Base-by-base conservation (phyloP, 2,888 invertebrate genomes). In the Tupiocoris notatus region DNA sequence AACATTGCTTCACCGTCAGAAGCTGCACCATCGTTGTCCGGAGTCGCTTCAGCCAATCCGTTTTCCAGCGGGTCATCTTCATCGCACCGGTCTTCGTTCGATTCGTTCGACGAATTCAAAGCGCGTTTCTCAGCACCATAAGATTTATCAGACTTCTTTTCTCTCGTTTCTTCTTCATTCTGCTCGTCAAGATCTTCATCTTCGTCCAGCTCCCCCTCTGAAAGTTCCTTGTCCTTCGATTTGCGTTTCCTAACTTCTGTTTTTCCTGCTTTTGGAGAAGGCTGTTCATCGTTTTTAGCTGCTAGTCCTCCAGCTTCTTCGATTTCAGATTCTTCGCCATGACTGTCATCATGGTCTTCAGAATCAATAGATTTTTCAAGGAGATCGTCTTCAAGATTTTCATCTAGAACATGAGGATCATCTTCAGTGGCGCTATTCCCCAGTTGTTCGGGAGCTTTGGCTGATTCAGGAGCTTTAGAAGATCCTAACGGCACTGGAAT, bases 201-300 rank as follows among this genome's bases (percentile, higher is more conserved):
- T 20, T 75, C 75, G 24, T 75, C 75, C 58, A 65, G 18, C 16
- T 75, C 75, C 22, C 64, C 64, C 22, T 75, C 75, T 3, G 75
- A 25, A 3, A 65, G 65, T 57, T 65, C 65, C 16, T 23, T 75
- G 16, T 22, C 20, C 21, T n/a, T 24, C 56, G 54, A 67, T 67
- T 67, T 39, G 56, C 67, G 25, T 20, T 39, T 12, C 22, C 25
- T 7, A 6, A 75, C 54, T 61, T 59, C 54, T 56, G 61, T 56
- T 56, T 39, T 24, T 17, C 54, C 22, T 16, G 18, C n/a, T 57
- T 21, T 63, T 3, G 64, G 24, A 17, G 22, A 23, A 7, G 56
- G 39, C 16, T 61, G 61, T 21, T 58, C 21, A 61, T 20, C 18
- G 16, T 12, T 17, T 61, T 66, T 24, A 6, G 76, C 12, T 17